phyloP scores from a whole-genome alignment of 2,113 vertebrate species.

The Addax nasomaculatus region DNA sequence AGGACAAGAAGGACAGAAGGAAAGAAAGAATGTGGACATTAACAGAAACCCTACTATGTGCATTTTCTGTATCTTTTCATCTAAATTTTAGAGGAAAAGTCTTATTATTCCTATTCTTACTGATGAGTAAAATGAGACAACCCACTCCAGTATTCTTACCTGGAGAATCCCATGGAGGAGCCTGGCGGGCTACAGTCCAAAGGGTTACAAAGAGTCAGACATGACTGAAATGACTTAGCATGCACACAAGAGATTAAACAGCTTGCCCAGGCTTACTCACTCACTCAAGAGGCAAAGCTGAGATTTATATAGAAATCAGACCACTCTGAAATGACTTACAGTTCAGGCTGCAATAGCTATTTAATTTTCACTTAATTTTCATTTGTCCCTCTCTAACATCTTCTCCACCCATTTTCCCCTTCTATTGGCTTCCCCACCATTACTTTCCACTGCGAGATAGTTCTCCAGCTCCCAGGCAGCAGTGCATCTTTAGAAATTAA shows the following conservation, averaged over 20 bases:
- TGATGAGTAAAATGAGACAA: neutral
- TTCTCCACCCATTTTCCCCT: neutral
- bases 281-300: neutral
- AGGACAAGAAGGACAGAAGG: neutral
- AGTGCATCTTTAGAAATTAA: neutral
- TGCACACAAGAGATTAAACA: neutral
- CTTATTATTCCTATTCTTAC: neutral
- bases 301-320: neutral
- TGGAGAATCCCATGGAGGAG: neutral
- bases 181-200: neutral
- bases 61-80: neutral
- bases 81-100: neutral
- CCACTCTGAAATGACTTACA: neutral
- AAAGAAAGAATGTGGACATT: neutral
- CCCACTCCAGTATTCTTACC: neutral
- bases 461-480: neutral
- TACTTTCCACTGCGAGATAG: neutral
- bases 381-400: neutral
- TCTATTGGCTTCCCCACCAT: neutral
- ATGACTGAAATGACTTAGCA: neutral
- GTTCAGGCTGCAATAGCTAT: neutral
- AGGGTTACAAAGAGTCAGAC: neutral
- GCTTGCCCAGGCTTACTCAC: neutral
- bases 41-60: neutral
- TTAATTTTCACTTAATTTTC: neutral